Evolutionary conservation across 2,113 vertebrate species (phyloP), one percentile per base, ranked within the genome.

Genomic region (Eonycteris spelaea): DNA sequence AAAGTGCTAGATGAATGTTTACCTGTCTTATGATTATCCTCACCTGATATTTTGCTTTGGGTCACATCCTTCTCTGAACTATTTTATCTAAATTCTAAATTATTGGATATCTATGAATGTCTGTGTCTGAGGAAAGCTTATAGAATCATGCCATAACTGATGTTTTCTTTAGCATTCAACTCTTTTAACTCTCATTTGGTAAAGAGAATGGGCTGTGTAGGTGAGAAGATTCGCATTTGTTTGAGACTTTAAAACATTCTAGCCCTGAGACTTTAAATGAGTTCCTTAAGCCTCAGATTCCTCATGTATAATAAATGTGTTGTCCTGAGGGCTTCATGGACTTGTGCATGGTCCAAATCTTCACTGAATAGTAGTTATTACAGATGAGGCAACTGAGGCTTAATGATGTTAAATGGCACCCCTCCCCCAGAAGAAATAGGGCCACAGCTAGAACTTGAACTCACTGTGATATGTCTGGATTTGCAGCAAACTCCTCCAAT

Each of bases 81-180:
- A 40, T 45, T 92, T 74, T 75, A 65, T 48, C 43, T 65, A 48
- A 78, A 78, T 79, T 83, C 95, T 77, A 82, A 90, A 87, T 93
- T 92, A 24, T 12, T 74, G 13, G 28, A 13, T 71, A 61, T 15
- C 4, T 18, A 38, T 68, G 63, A 40, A 40, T 6, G 38, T 71
- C 24, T 77, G 12, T 35, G n/a, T 77, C 40, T 71, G 35, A 38
- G 65, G 14, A 82, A 91, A 78, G 24, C 48, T 97, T 78, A 59
- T 48, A 80, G 86, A 91, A 71, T 82, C 53, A 15, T 65, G 28
- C 9, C 35, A 0, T 55, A 84, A 77, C 13, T 63, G 28, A 30
- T 43, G 10, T 68, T 77, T 94, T 91, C 70, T 18, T 84, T 84
- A 30, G 35, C 55, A 61, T 82, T 82, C 16, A 70, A 38, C 51